Base-by-base conservation (phyloP, 2,888 invertebrate species). In the Pachydiplax longipennis region DNA sequence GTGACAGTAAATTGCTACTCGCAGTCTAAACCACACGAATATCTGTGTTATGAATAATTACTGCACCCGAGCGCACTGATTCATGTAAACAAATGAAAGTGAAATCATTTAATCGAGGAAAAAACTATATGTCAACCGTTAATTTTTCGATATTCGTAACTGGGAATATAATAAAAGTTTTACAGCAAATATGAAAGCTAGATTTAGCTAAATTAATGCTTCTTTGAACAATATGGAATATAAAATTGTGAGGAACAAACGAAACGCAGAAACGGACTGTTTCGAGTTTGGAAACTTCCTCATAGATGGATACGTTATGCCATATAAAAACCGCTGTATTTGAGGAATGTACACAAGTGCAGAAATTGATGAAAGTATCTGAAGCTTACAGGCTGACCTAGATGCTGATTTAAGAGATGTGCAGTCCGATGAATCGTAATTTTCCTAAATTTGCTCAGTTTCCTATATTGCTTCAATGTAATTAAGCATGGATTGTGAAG, bases 11-110 rank as follows among this genome's bases (percentile, higher is more conserved):
- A 31, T 13, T 10, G 13, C 13, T 73, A 73, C 73, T 73, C 73
- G 2, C 73, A 25, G 10, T 31, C 25, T 31, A 4, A 25, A 6
- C 73, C 73, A 13, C 73, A 73, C 73, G 53, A 73, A 73, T 73
- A 25, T 73, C 73, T n/a, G 10, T 87, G 87, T 87, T 87, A 40
- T 87, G 61, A 87, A 31, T 35, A 48, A 65, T 61, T 87, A 87
- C 58, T 87, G 61, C 87, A 61, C 87, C 58, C 37, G 31, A 35
- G 87, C 87, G 87, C 37, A 87, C 25, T 37, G 61, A 35, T 58
- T 87, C 87, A 87, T 87, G 13, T 40, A 61, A 83, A 87, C 87
- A 87, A 61, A 65, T 61, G 87, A 61, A n/a, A 22, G 87, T 15
- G 53, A 18, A 31, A 4, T 31, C 1, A 61, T 18, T 53, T 31